A percentile compares a stretch with the other conserved stretches of the same genome.
Evolutionary conservation across 2,113 vertebrate genomes (phyloP).

Genomic region (Cynocephalus volans): DNA sequence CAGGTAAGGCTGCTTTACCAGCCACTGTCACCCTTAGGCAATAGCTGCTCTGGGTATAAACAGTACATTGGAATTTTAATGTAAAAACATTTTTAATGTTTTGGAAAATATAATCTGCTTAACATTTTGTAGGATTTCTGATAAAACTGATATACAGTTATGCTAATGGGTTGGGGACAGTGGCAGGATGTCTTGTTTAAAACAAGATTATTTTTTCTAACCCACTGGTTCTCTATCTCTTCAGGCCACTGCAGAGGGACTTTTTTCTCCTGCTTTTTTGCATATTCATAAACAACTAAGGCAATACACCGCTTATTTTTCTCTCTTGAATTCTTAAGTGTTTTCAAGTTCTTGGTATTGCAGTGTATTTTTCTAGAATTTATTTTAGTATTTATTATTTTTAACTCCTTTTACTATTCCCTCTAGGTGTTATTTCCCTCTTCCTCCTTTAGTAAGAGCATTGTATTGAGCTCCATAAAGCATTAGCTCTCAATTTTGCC

Average conservation of each 20-base stretch:
- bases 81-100: constrained; percentile 2
- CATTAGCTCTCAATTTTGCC: constrained; percentile 59
- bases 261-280: background rate
- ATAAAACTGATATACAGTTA: background rate
- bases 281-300: background rate
- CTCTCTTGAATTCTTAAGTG: background rate
- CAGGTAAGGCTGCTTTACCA: background rate
- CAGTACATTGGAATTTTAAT: background rate
- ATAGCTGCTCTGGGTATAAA: background rate
- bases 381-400: constrained; percentile 52
- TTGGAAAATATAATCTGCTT: constrained; percentile 26
- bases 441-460: background rate
- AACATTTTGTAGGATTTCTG: background rate
- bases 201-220: constrained; percentile 3
- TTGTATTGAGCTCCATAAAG: constrained; percentile 44
- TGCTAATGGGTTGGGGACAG: background rate
- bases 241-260: background rate
- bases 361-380: background rate
- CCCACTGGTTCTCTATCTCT: background rate
- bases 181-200: background rate
- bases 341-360: constrained; percentile 27
- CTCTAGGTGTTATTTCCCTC: constrained; percentile 16
- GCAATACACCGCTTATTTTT: constrained; percentile 2
- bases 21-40: background rate
- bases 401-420: constrained; percentile 22